Evolutionary conservation across 2,888 invertebrate genomes (phyloP).

Genomic region (Sympetrum striolatum): DNA sequence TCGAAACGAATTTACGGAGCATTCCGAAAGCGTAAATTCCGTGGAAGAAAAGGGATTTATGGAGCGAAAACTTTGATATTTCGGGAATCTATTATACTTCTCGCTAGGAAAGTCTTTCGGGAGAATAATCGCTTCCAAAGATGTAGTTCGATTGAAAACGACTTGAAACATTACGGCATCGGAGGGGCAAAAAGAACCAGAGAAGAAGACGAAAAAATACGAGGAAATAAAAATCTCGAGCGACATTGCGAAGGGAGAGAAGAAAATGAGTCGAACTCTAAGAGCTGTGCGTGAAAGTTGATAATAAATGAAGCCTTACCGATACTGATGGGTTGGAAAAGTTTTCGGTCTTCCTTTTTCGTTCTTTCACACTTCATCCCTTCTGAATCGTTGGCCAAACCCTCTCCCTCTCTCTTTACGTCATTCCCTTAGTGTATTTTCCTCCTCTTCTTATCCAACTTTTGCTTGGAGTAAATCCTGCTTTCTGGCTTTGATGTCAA

Average conservation of each 20-base stretch:
- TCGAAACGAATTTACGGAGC: too few relatives aligned
- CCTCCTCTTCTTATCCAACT: not conserved
- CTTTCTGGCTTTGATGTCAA: not conserved
- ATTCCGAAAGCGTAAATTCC: too few relatives aligned
- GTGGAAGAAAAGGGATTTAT: too few relatives aligned
- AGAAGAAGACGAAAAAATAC: not conserved
- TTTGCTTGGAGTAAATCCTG: not conserved
- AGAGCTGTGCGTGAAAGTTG: not conserved
- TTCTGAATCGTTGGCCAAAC: not conserved
- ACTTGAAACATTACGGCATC: not conserved
- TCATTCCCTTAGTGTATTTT: not conserved
- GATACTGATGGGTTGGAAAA: not conserved
- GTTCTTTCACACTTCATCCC: not conserved
- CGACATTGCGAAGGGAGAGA: not conserved
- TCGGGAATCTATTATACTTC: too few relatives aligned
- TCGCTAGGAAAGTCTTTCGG: not conserved
- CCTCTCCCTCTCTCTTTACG: too few relatives aligned
- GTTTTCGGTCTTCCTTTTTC: not conserved
- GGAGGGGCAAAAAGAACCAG: not conserved
- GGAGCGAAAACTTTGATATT: too few relatives aligned
- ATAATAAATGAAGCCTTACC: not conserved
- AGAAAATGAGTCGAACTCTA: not conserved
- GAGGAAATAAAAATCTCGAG: not conserved
- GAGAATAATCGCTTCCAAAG: not conserved
- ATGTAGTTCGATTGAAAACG: not conserved